Evolutionary conservation across 2,888 invertebrate species (phyloP), one percentile per base, ranked within the genome.

Genomic region (Pasiphila rectangulata): DNA sequence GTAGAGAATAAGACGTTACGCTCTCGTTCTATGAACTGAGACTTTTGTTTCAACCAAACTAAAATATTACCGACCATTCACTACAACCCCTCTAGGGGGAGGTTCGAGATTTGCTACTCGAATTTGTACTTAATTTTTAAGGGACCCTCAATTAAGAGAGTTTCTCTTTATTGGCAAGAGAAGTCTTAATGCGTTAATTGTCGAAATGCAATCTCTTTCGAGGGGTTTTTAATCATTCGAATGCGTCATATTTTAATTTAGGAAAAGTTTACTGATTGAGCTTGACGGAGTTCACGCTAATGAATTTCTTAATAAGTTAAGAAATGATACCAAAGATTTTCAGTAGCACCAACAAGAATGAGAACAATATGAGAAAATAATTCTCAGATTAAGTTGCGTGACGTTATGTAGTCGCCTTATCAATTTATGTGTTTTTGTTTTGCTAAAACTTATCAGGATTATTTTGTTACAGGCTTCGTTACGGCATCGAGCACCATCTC

Each of bases 91-190:
- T 63, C 60, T 52, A 69, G 72, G 76, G 79, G 63, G 65, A 63
- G 78, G 79, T 75, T 72, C 69, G 66, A 66, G 78, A 80, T 75
- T 72, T 71, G 81, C 78, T 81, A 87, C 86, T 84, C 81, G 85
- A 88, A 87, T 88, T 88, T 86, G 86, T 88, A 88, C 88, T 88
- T 83, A 84, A 86, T 88, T 88, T 88, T 88, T 87, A 88, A 86
- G 83, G 79, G 75, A 74, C 83, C 71, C 75, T 87, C 87, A 87
- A 88, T 88, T 88, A 88, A 88, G 83, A 79, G 79, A 82, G 79
- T 72, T 75, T 72, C 81, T 83, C 83, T 85, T 86, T 86, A 85
- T 86, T 85, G 85, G 83, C 80, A 73, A 76, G 76, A 73, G 75
- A 72, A 78, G 73, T 79, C 83, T 82, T 87, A 88, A 88, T 88